Evolutionary conservation across 1,140 invertebrate species (phyloP), one percentile per base, ranked within the genome.

Genomic region (Melanaphis sacchari): DNA sequence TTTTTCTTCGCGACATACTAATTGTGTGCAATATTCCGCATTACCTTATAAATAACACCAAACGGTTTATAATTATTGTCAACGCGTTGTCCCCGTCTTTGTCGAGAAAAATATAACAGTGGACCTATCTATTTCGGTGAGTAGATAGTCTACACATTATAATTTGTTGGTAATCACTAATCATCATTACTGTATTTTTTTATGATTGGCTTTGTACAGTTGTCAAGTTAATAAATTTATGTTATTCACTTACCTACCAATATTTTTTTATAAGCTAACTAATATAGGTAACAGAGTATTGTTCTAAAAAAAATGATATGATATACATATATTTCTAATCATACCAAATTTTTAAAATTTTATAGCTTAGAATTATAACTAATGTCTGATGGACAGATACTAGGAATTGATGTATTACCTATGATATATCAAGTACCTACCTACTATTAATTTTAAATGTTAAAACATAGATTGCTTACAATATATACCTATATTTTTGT

Each of bases 1-100:
- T 92, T 91, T n/a, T 66, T 31, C 38, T 85, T 93, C 46, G 46
- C n/a, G 76, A 6, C 81, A 41, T 54, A 52, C 91, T 82, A n/a
- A 89, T 24, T 40, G 88, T 89, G 88, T 89, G 54, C 4, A 89
- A 52, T 46, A 87, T 54, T 54, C 36, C 38, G 49, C 36, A 36
- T 26, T 40, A 8, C 49, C 11, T 9, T 54, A 89, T 76, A 76
- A 54, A 52, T 11, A 40, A 18, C 24, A 24, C 31, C 21, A 54
- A 40, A 54, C 88, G 9, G 38, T 22, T n/a, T 31, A 76, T 54
- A 26, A 54, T 15, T 9, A 38, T 54, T 89, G 49, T 38, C 26
- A 36, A 88, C 9, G n/a, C 31, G 31, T 46, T n/a, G 4, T 31
- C 43, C 49, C 36, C 7, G 36, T 89, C n/a, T 38, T n/a, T n/a